Evolutionary conservation across 1,140 invertebrate species (phyloP), one percentile per base, ranked within the genome.

Genomic region (Cotesia glomerata): DNA sequence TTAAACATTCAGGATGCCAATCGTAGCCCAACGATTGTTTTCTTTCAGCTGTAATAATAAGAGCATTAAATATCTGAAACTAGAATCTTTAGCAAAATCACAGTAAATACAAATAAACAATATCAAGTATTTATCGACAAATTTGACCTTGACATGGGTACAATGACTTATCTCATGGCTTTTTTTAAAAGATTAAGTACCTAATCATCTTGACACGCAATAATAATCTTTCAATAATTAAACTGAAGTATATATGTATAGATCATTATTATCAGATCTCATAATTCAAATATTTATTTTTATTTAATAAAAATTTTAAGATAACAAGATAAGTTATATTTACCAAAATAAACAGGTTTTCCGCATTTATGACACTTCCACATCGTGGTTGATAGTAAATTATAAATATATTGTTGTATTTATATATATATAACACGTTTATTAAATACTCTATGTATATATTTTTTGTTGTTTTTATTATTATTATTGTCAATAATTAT

Each of bases 1-100:
- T 89, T 74, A 97, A 89, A 88, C 95, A 97, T 83, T 95, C 93
- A 59, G 95, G 93, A 90, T 97, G 95, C 95, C 95, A 97, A 82
- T 97, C 95, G 82, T 96, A 96, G 18, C 95, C 95, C 58, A 97
- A 84, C 4, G 95, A 97, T 81, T 95, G 93, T 86, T 95, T 95
- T 77, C 95, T 90, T 89, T 97, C 95, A 80, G 95, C 95, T 97
- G 81, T 79, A 90, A 88, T 77, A 75, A 71, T 52, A 26, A 52
- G 4, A 71, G 18, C 18, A 45, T 51, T 70, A 39, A 32, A 63
- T 63, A 62, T 54, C 14, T 26, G 3, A 26, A 26, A 26, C 11
- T n/a, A 62, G 61, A 63, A 0, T 13, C 34, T 51, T 5, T 39
- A 26, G 35, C 9, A n/a, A 51, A 26, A 54, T 8, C 26, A 26